A percentile compares a stretch with the other conserved stretches of the same genome.
These are phyloP conservation scores for Antheraea yamamai DNA, from an alignment of 2,888 invertebrate genomes.

Conservation along the genomic window DNA sequence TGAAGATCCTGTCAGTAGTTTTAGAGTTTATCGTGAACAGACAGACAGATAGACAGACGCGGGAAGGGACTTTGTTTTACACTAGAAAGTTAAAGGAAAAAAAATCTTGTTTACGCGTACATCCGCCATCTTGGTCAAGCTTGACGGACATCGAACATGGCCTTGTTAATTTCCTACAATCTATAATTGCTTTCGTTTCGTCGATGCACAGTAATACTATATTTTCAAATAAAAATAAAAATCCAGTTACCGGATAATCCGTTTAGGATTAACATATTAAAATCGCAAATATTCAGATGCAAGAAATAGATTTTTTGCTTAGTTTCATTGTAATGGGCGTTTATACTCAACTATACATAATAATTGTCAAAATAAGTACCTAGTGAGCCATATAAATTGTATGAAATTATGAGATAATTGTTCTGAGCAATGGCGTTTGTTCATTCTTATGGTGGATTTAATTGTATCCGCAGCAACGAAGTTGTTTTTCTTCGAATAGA, in stretches of 20 bases:
- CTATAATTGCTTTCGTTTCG: not conserved
- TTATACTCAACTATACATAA: constrained; percentile 8
- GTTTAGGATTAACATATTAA: not conserved
- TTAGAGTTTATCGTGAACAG: too few species aligned
- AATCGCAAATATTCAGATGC: not conserved
- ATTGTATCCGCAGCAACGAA: not conserved
- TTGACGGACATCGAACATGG: constrained; percentile 38
- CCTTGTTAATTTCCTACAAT: constrained; percentile 44
- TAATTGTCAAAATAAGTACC: constrained; percentile 3
- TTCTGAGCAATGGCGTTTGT: not conserved
- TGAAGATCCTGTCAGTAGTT: too few species aligned
- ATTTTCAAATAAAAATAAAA: not conserved
- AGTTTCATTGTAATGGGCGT: not conserved
- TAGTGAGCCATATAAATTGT: constrained; percentile 1
- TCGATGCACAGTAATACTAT: not conserved
- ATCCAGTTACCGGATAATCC: not conserved
- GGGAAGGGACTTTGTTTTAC: too few species aligned
- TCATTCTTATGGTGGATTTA: not conserved
- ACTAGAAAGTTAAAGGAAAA: constrained; percentile 46
- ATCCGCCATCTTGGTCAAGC: constrained; percentile 47
- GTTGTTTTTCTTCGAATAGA: not conserved
- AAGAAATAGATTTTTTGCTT: not conserved
- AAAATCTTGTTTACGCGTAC: constrained; percentile 30
- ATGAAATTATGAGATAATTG: not conserved
- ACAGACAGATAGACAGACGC: too few species aligned